Base-by-base conservation (phyloP, 2,888 invertebrate species). In the Miltochrista miniata region DNA sequence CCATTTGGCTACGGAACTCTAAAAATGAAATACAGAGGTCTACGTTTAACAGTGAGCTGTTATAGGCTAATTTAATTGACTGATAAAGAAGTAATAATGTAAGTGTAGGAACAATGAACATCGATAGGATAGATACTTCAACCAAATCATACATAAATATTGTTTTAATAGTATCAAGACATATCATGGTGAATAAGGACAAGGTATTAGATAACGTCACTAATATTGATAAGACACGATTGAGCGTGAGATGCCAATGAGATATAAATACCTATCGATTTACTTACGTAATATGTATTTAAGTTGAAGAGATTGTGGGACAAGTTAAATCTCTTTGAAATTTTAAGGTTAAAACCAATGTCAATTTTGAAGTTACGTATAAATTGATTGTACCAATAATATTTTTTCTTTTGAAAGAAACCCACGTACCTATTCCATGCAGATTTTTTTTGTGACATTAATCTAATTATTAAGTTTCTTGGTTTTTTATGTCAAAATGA, bases 191-290 rank as follows among this genome's bases (percentile, higher is more conserved):
- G 29, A 51, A 47, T 42, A 34, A 37, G 46, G 51, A 43, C 51
- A 51, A 51, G 43, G 46, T 38, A 43, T 34, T 30, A 47, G 43
- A 47, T 43, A 46, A 47, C 63, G 64, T 59, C 63, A 62, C 56
- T 54, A 46, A 59, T 51, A 62, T 65, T 62, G 66, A 64, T 59
- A 64, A 62, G 45, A 66, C 66, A 64, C 63, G 63, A 64, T 48
- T 56, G 51, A 62, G 50, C 56, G 63, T 62, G 59, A 66, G 51
- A 50, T 62, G 52, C 51, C 54, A 62, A 66, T 64, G 46, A 62
- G 53, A 45, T 41, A 39, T 53, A 59, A 56, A 66, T 54, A 54
- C 53, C 62, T 36, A 40, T 40, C 11, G 8, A 31, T 31, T 35
- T 49, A 39, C 48, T 38, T n/a, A 48, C 38, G 49, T 66, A 47